Percentiles rank a stretch among this genome's conserved stretches.
phyloP scores from a whole-genome alignment of 2,797 vertebrate genomes.

The Spatula versicolor region DNA sequence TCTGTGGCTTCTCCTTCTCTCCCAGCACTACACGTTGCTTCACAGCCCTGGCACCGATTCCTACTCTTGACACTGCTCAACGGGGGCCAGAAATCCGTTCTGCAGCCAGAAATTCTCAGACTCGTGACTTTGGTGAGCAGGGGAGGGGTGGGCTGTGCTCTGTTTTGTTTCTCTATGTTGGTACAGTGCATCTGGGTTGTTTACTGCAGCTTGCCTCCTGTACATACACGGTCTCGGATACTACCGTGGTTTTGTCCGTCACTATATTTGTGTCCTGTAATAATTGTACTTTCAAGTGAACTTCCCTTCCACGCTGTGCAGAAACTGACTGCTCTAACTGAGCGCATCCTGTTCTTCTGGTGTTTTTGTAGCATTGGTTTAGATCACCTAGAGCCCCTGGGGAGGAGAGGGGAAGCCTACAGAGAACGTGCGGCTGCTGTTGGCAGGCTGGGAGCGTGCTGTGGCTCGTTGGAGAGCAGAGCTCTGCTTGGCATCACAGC shows the following conservation, averaged over 20 bases:
- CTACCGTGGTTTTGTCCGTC: not conserved
- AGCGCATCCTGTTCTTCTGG: not conserved
- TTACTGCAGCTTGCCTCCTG: not conserved
- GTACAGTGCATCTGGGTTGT: not conserved
- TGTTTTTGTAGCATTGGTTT: slow-evolving; percentile 24
- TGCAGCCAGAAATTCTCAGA: slow-evolving; percentile 87
- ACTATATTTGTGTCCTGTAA: fast-evolving
- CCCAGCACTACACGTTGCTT: slow-evolving; percentile 82
- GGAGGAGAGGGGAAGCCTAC: not conserved
- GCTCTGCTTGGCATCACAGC: not conserved
- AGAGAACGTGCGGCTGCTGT: not conserved
- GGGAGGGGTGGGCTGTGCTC: not conserved
- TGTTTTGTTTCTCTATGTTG: not conserved
- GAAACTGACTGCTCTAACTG: not conserved
- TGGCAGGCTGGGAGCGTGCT: not conserved
- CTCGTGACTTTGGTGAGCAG: slow-evolving; percentile 87
- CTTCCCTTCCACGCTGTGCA: slow-evolving; percentile 14
- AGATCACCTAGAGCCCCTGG: not conserved
- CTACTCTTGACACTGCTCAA: slow-evolving; percentile 84
- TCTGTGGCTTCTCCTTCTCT: slow-evolving; percentile 15
- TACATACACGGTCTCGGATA: not conserved
- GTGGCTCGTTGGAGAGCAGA: not conserved
- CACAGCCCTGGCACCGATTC: slow-evolving; percentile 91
- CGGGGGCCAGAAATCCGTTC: slow-evolving; percentile 79
- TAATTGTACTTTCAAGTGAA: not conserved